These are phyloP conservation scores for Philonicus albiceps DNA, from an alignment of 2,888 invertebrate species.

Conservation along the genomic window DNA sequence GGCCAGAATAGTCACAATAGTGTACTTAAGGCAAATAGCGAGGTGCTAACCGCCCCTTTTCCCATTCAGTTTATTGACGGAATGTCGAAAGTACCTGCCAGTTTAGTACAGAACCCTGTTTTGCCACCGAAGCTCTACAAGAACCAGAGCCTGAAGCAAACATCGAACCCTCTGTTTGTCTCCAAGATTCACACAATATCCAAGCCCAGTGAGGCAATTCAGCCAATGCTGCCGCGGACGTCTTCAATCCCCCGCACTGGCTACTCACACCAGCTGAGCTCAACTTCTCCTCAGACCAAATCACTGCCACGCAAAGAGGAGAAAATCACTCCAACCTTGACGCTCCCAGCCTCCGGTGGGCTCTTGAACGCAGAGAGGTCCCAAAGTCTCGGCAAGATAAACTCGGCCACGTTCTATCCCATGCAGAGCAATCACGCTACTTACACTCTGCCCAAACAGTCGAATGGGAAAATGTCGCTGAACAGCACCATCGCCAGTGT, in stretches of 20 bases:
- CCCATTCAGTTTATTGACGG: constrained; percentile 51
- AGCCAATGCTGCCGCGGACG: constrained; percentile 11
- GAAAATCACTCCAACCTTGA: constrained; percentile 56
- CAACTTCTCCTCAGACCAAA: constrained; percentile 51
- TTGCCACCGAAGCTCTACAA: constrained; percentile 64
- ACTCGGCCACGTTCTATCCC: constrained; percentile 62
- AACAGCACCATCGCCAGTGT: constrained; percentile 62
- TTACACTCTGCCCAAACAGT: constrained; percentile 61
- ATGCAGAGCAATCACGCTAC: constrained; percentile 61
- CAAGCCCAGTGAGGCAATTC: constrained; percentile 47
- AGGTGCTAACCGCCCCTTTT: constrained; percentile 48
- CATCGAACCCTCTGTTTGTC: constrained; percentile 47
- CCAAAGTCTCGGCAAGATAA: constrained; percentile 57
- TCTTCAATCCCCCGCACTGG: constrained; percentile 9
- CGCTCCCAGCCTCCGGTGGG: constrained; percentile 54
- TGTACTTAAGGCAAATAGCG: constrained; percentile 11
- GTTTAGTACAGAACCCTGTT: constrained; percentile 56
- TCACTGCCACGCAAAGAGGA: constrained; percentile 53
- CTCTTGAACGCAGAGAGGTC: constrained; percentile 48
- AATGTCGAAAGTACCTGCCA: constrained; percentile 50
- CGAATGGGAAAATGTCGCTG: constrained; percentile 59
- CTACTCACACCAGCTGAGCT: not conserved
- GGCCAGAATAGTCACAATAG: constrained; percentile 40
- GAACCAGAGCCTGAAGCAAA: constrained; percentile 54
- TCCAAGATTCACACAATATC: constrained; percentile 52